A percentile compares a stretch with the other conserved stretches of the same genome.
These are phyloP conservation scores for Drosophila santomea DNA, from an alignment of 1,140 invertebrate genomes.

Conservation along the genomic window DNA sequence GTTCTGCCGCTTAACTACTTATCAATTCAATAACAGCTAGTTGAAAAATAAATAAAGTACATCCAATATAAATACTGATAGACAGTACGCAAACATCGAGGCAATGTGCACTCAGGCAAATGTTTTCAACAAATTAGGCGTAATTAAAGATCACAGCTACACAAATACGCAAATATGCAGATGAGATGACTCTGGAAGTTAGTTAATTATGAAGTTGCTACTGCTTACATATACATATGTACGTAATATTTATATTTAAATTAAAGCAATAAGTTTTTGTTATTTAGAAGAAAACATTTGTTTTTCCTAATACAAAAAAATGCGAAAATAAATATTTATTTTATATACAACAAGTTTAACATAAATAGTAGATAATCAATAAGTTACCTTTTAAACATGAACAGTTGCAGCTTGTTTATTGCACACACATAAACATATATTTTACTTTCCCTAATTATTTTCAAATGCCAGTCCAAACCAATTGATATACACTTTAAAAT, in stretches of 20 bases:
- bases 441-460: not conserved
- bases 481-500: slow-evolving; percentile 5
- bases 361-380: not conserved
- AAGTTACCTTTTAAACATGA: not conserved
- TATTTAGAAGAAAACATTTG: no score
- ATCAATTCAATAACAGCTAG: slow-evolving; percentile 11
- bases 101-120: slow-evolving; percentile 19
- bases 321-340: no score
- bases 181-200: slow-evolving; percentile 25
- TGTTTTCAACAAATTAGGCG: slow-evolving; percentile 29
- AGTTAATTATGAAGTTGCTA: slow-evolving; percentile 19
- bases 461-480: not conserved
- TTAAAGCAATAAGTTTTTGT: no score
- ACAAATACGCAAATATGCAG: slow-evolving; percentile 33
- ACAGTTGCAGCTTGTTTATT: not conserved
- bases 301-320: no score
- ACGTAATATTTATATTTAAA: no score
- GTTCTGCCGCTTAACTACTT: slow-evolving; percentile 11
- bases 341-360: not conserved
- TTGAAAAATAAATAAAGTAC: not conserved
- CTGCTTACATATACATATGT: not conserved
- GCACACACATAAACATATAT: no score
- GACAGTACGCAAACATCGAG: slow-evolving; percentile 7
- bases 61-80: not conserved
- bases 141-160: slow-evolving; percentile 11